Conservation (phyloP, 2,888 invertebrate genomes). For the Pseudococcus jackbeardsleyi region DNA sequence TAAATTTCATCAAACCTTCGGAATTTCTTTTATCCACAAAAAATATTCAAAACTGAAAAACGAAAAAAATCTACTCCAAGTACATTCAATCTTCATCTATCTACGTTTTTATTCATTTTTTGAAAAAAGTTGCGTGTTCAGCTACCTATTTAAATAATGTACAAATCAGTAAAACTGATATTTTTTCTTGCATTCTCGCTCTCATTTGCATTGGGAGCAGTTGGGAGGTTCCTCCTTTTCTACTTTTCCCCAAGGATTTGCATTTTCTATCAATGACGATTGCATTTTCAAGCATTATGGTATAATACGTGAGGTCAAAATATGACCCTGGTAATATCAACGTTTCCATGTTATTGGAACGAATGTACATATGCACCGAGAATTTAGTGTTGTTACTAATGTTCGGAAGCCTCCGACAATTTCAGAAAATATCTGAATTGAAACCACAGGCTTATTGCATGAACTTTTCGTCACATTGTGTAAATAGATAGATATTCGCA, state of each 20-base stretch:
- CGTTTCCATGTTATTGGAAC: too few relatives aligned
- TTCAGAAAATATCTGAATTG: neutral
- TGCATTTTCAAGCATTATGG: neutral
- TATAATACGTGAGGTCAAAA: neutral
- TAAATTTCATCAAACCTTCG: too few relatives aligned
- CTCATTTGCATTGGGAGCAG: neutral
- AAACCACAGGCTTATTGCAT: neutral
- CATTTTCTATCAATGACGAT: neutral
- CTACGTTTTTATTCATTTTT: neutral
- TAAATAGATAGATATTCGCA: neutral
- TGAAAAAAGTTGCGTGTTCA: neutral
- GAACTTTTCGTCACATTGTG: neutral
- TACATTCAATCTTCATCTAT: conserved; percentile 1
- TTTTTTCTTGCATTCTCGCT: neutral
- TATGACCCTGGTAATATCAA: too few relatives aligned
- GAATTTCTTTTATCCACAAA: neutral
- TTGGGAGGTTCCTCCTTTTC: neutral
- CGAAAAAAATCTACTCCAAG: neutral
- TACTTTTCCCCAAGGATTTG: neutral
- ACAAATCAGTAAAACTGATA: neutral
- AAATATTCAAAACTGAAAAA: neutral
- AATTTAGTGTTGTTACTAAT: too few relatives aligned
- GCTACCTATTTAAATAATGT: neutral
- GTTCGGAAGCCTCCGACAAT: too few relatives aligned
- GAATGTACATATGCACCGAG: too few relatives aligned